phyloP scores from a whole-genome alignment of 2,797 vertebrate species.

The Todus mexicanus region DNA sequence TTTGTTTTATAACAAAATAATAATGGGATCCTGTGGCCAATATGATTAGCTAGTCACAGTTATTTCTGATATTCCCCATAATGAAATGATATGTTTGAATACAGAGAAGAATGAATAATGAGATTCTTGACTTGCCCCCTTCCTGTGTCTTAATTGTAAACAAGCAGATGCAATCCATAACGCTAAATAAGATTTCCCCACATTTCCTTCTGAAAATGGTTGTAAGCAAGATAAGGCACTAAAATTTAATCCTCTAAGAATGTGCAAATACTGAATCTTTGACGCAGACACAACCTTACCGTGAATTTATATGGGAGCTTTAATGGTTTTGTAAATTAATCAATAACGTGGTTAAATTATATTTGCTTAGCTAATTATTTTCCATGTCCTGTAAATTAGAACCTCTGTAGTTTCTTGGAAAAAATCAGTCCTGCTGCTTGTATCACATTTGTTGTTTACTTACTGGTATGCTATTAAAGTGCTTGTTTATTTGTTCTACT shows the following conservation, averaged over 20 bases:
- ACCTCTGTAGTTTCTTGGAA: background rate
- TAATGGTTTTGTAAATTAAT: slow-evolving; percentile 73
- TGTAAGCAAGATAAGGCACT: slow-evolving; percentile 55
- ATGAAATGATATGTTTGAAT: background rate
- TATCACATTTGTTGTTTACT: background rate
- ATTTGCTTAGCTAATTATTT: slow-evolving; percentile 71
- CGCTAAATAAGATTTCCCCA: background rate
- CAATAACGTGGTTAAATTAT: slow-evolving; percentile 57
- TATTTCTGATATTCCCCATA: background rate
- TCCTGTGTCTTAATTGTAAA: background rate
- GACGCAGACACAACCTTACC: slow-evolving; percentile 23
- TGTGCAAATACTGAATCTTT: slow-evolving; percentile 32
- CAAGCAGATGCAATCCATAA: slow-evolving; percentile 10
- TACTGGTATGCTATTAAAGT: background rate
- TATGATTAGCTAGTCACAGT: background rate
- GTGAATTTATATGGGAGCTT: slow-evolving; percentile 48
- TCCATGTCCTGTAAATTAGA: slow-evolving; percentile 43
- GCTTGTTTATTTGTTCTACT: background rate
- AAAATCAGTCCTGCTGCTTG: background rate
- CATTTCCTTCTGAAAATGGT: background rate
- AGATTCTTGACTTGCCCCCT: background rate
- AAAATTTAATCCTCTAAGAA: slow-evolving; percentile 58
- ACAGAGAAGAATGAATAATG: background rate
- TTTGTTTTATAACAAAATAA: background rate
- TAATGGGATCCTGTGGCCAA: background rate